A percentile compares a stretch with the other conserved stretches of the same genome.
Evolutionary conservation across 2,888 invertebrate species (phyloP).

Genomic region (Ophion slaviceki): DNA sequence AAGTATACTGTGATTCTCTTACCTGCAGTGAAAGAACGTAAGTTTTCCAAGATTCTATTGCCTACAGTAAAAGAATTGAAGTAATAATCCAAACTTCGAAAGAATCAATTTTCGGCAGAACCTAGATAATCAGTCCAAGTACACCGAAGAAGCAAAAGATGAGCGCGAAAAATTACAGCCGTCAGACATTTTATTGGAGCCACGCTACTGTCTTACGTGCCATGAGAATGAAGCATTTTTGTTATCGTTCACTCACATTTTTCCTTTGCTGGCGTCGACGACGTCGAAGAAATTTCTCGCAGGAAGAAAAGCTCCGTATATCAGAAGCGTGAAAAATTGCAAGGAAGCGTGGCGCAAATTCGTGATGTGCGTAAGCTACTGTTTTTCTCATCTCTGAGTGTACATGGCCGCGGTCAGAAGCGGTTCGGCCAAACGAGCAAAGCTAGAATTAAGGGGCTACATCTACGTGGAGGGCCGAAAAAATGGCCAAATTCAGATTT

Average conservation of each 20-base stretch:
- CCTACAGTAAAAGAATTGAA: too few species aligned
- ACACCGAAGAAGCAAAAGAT: too few species aligned
- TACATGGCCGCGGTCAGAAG: background rate
- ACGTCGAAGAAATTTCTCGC: background rate
- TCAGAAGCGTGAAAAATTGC: background rate
- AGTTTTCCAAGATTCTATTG: too few species aligned
- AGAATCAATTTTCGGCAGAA: too few species aligned
- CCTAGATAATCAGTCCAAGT: too few species aligned
- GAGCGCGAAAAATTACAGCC: background rate
- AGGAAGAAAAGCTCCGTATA: background rate
- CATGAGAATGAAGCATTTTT: background rate
- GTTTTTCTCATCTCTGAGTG: background rate
- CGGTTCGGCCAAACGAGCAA: background rate
- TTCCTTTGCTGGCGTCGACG: background rate
- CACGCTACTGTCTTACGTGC: background rate
- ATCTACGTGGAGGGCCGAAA: background rate
- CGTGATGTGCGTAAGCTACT: background rate
- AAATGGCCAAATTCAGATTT: background rate
- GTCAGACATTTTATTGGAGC: background rate
- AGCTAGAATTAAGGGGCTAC: background rate
- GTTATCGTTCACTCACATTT: background rate
- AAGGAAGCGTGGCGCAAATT: background rate
- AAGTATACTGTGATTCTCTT: too few species aligned
- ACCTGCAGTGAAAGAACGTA: too few species aligned
- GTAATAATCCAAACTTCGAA: too few species aligned